These are phyloP conservation scores for Harpagoxenus sublaevis DNA, from an alignment of 2,888 invertebrate genomes.

Conservation along the genomic window DNA sequence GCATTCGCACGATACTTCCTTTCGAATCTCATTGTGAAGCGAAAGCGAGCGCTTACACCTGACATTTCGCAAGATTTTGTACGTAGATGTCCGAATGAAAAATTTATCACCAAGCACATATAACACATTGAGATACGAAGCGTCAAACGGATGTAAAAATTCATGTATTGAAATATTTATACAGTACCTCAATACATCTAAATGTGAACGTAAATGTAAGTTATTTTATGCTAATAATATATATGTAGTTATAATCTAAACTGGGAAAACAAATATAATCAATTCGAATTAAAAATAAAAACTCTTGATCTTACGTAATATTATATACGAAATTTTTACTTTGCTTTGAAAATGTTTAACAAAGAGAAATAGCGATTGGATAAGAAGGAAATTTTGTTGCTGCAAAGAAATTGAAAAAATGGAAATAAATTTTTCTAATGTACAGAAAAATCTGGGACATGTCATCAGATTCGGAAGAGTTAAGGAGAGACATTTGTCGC, in stretches of 20 bases:
- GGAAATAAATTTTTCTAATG: not conserved
- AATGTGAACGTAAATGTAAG: not conserved
- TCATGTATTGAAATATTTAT: not conserved
- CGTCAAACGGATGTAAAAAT: not conserved
- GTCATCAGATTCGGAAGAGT: constrained; percentile 35
- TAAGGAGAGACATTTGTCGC: constrained; percentile 26
- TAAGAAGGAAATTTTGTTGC: not conserved
- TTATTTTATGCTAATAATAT: not conserved
- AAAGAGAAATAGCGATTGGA: not conserved
- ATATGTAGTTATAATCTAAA: not conserved
- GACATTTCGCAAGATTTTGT: constrained; percentile 35
- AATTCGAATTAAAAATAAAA: not conserved
- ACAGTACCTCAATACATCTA: not conserved
- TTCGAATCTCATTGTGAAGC: constrained; percentile 48
- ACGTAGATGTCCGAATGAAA: constrained; percentile 40
- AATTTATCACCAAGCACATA: constrained; percentile 39
- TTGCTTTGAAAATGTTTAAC: not conserved
- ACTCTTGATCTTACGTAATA: not conserved
- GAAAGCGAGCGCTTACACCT: constrained; percentile 5
- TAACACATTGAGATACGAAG: not conserved
- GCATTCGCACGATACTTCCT: constrained; percentile 32
- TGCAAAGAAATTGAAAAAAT: not conserved
- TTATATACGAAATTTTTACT: not conserved
- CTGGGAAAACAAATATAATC: not conserved
- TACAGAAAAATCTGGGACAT: not conserved